A percentile compares a stretch with the other conserved stretches of the same genome.
Evolutionary conservation across 2,797 vertebrate genomes (phyloP).

Genomic region (Sparus aurata): DNA sequence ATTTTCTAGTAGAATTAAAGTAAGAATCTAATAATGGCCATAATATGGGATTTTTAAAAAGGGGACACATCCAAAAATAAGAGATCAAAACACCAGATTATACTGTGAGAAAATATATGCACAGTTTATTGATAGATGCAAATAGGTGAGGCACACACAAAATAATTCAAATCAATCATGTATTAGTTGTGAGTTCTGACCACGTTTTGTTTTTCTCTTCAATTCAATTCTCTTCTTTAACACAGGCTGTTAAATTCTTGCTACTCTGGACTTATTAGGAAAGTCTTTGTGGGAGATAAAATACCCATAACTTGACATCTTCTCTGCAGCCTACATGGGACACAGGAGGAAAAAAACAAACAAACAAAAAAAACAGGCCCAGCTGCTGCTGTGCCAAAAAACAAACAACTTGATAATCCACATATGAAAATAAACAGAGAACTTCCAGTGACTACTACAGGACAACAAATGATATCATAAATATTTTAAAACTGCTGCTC

Average conservation of each 20-base stretch:
- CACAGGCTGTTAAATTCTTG: slow-evolving; percentile 41
- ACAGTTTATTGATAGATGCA: slow-evolving; percentile 85
- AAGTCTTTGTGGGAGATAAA: slow-evolving; percentile 28
- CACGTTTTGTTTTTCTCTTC: background rate
- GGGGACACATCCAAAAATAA: slow-evolving; percentile 1
- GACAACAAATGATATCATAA: slow-evolving; percentile 76
- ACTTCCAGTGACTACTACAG: slow-evolving; percentile 79
- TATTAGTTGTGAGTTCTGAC: slow-evolving; percentile 61
- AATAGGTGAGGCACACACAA: slow-evolving; percentile 71
- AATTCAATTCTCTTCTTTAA: too few species aligned
- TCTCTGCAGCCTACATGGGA: slow-evolving; percentile 25
- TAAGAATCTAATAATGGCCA: too few species aligned
- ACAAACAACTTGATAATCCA: slow-evolving; percentile 39
- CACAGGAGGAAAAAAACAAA: background rate
- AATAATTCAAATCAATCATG: slow-evolving; percentile 62
- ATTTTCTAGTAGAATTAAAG: too few species aligned
- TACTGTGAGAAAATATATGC: slow-evolving; percentile 84
- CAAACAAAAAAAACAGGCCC: slow-evolving; percentile 6
- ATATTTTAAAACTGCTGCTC: slow-evolving; percentile 76
- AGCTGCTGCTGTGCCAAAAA: slow-evolving; percentile 36
- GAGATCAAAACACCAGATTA: slow-evolving; percentile 25
- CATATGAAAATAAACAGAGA: slow-evolving; percentile 54
- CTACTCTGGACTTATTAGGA: slow-evolving; percentile 29
- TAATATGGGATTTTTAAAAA: too few species aligned
- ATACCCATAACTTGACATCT: slow-evolving; percentile 30